These are phyloP conservation scores for Melinopterus prodromus DNA, from an alignment of 2,888 invertebrate genomes.

Conservation along the genomic window DNA sequence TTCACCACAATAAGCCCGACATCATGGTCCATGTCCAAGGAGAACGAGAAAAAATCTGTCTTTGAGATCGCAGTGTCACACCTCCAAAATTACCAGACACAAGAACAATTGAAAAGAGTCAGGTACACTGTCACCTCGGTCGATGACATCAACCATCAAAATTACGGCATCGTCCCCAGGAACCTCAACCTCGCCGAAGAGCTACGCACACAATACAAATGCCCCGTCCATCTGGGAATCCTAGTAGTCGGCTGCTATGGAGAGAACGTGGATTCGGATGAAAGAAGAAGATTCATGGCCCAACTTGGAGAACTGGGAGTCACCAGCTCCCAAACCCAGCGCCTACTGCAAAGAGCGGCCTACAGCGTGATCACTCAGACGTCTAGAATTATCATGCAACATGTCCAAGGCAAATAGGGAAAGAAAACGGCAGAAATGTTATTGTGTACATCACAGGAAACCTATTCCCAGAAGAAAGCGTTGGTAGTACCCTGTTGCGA, in stretches of 20 bases:
- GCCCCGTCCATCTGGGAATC: neutral
- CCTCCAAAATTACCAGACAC: conserved; percentile 31
- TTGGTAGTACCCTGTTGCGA: too few relatives aligned
- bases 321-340: neutral
- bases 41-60: conserved; percentile 10
- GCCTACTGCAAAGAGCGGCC: too few relatives aligned
- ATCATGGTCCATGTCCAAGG: neutral
- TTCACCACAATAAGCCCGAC: conserved; percentile 29
- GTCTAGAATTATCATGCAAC: too few relatives aligned
- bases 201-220: neutral
- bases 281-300: neutral
- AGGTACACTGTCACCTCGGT: conserved; percentile 12
- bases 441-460: too few relatives aligned
- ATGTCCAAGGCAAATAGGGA: too few relatives aligned
- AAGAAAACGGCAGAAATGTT: too few relatives aligned
- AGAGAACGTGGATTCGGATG: conserved; percentile 16
- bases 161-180: too few relatives aligned
- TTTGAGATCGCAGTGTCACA: conserved; percentile 30
- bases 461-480: too few relatives aligned
- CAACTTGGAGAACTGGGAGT: neutral
- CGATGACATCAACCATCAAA: neutral
- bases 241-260: neutral
- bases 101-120: conserved; percentile 34
- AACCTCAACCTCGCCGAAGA: too few relatives aligned
- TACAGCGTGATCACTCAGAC: too few relatives aligned